phyloP scores from a whole-genome alignment of 2,113 vertebrate genomes.

The Charadrius vociferus region DNA sequence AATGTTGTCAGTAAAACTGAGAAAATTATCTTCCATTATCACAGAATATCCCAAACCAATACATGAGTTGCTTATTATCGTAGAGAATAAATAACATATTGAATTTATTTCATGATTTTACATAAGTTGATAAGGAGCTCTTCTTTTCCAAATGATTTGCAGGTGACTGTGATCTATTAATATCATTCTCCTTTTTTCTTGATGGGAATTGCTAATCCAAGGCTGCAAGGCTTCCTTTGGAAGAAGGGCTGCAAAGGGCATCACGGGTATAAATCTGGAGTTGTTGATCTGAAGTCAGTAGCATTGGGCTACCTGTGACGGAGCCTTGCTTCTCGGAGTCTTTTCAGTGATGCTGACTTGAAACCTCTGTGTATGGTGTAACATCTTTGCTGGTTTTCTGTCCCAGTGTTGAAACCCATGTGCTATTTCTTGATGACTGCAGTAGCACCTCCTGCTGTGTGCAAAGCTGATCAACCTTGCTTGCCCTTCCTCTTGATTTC shows the following conservation, averaged over 20 bases:
- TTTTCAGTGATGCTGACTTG: neutral
- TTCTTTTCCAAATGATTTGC: neutral
- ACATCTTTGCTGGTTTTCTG: neutral
- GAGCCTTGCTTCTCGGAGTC: neutral
- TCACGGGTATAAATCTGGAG: neutral
- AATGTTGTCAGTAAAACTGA: neutral
- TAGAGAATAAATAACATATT: neutral
- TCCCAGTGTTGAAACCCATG: neutral
- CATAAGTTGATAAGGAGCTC: neutral
- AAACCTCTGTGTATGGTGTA: neutral
- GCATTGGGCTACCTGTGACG: neutral
- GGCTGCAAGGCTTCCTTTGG: neutral
- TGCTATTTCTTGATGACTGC: conserved; percentile 8
- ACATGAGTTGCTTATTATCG: neutral
- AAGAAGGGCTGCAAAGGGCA: neutral
- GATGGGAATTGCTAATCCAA: neutral
- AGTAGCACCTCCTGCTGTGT: conserved; percentile 20
- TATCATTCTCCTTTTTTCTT: neutral
- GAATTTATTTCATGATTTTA: neutral
- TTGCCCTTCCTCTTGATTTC: conserved; percentile 17
- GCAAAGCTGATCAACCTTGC: conserved; percentile 35
- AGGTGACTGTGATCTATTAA: neutral
- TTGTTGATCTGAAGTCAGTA: neutral
- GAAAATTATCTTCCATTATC: neutral
- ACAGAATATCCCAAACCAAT: neutral